A percentile compares a stretch with the other conserved stretches of the same genome.
phyloP scores from a whole-genome alignment of 2,113 vertebrate genomes.

The Anguilla rostrata region DNA sequence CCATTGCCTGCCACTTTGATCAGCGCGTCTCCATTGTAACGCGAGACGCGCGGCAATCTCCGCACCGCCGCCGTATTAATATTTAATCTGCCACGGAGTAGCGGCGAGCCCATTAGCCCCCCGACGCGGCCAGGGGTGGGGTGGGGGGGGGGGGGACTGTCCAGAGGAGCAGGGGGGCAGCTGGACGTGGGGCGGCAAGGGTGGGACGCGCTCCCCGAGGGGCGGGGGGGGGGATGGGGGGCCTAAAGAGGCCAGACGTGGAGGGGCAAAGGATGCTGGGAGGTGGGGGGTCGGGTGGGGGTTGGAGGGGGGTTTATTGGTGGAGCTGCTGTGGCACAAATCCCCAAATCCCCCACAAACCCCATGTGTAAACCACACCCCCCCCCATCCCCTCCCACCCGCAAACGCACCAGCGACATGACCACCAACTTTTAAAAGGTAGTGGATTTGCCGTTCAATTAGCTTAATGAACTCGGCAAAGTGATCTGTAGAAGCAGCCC shows the following conservation, averaged over 20 bases:
- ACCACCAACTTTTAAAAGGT: constrained; percentile 70
- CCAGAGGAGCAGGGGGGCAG: constrained; percentile 77
- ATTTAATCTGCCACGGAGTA: constrained; percentile 80
- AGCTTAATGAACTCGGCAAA: constrained; percentile 78
- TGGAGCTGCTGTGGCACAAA: constrained; percentile 18
- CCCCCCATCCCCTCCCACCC: constrained; percentile 28
- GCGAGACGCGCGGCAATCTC: constrained; percentile 75
- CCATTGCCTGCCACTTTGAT: constrained; percentile 70
- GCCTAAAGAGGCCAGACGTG: not conserved
- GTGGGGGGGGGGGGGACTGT: constrained; percentile 77
- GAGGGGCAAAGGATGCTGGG: constrained; percentile 36
- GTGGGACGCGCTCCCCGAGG: constrained; percentile 50
- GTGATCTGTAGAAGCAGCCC: constrained; percentile 78
- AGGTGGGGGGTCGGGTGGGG: constrained; percentile 27
- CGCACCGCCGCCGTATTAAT: constrained; percentile 77
- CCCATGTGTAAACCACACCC: not conserved
- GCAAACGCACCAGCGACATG: not conserved
- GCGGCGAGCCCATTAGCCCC: constrained; percentile 74
- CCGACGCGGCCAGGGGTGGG: constrained; percentile 59
- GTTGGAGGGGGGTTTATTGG: constrained; percentile 24
- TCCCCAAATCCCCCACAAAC: constrained; percentile 31
- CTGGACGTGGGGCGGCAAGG: constrained; percentile 66
- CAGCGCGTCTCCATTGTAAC: constrained; percentile 72
- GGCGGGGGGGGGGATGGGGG: constrained; percentile 28
- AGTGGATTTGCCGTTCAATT: constrained; percentile 77